Conservation (phyloP, 30 jellyfish, hydroid and myxozoan species). For the Hydractinia echinata region DNA sequence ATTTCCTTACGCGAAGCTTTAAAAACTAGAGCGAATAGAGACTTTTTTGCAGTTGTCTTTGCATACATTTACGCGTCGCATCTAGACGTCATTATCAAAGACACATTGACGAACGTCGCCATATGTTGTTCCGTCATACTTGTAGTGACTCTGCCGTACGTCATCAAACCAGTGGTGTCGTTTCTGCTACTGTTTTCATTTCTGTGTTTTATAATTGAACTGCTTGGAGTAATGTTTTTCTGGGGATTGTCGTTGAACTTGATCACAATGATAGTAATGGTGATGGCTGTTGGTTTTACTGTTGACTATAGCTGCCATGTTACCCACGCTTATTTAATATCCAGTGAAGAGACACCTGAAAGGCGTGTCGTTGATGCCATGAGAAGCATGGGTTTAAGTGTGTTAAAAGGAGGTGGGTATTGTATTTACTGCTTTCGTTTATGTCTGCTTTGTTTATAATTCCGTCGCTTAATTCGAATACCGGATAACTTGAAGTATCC, state of each 20-base stretch:
- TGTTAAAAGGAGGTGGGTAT: conserved; percentile 90
- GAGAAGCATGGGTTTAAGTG: conserved; percentile 82
- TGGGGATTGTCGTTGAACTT: conserved; percentile 95
- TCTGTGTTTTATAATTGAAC: conserved; percentile 47
- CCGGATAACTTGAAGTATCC: too few species aligned
- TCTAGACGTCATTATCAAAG: conserved; percentile 46
- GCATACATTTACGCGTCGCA: conserved; percentile 34
- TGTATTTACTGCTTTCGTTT: neutral
- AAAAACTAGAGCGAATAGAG: neutral
- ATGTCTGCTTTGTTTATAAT: neutral
- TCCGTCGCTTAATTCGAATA: too few species aligned
- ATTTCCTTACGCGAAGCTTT: conserved; percentile 14
- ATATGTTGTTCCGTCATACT: conserved; percentile 54
- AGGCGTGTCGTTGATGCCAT: conserved; percentile 71
- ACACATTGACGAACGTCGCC: conserved; percentile 43
- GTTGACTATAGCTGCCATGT: conserved; percentile 97
- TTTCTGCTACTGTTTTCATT: conserved; percentile 56
- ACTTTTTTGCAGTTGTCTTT: conserved; percentile 27
- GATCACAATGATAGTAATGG: conserved; percentile 85
- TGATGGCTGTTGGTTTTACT: conserved; percentile 96
- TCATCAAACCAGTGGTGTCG: conserved; percentile 57
- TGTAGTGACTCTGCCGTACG: conserved; percentile 58
- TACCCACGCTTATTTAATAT: conserved; percentile 77
- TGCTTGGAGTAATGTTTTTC: conserved; percentile 69
- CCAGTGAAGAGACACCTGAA: conserved; percentile 72